Evolutionary conservation across 2,888 invertebrate genomes (phyloP), one percentile per base, ranked within the genome.

Genomic region (Eilema griseolum): DNA sequence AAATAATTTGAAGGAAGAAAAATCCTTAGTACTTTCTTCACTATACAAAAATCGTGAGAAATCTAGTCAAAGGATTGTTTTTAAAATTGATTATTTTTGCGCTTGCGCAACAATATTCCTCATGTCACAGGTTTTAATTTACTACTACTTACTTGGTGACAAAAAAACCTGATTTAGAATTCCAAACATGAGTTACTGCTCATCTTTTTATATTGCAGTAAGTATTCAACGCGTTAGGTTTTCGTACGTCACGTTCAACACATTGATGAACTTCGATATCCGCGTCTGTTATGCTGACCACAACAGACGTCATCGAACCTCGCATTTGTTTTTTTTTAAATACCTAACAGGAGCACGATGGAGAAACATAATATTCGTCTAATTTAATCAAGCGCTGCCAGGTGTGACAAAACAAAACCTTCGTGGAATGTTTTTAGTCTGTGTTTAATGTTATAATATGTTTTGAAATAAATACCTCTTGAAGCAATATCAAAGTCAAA

Each of bases 271-370:
- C 16, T 33, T 52, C 64, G 64, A 64, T 11, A 64, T 64, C n/a
- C 28, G n/a, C 28, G 24, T 62, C n/a, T 62, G 4, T 63, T 41
- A 62, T 59, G 41, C 37, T 52, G 52, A 65, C 64, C 64, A 31
- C 52, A 65, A 65, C 28, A 23, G 1, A 65, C 28, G 57, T 59
- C 57, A 59, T 59, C 14, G 52, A 16, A 52, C n/a, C n/a, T 10
- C 52, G 52, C n/a, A 20, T 46, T 7, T 52, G n/a, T 52, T 52
- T 20, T 52, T 52, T 52, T 46, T 41, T 16, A 16, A 46, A 4
- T 41, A 0, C 0, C 4, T 41, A 41, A 4, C 41, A 14, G 46
- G 8, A 52, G 52, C 52, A 8, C 10, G n/a, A 20, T 10, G 52
- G n/a, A n/a, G n/a, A n/a, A 52, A n/a, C 16, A 41, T 16, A 46